phyloP scores from a whole-genome alignment of 1,140 invertebrate genomes.

The Apis mellifera region DNA sequence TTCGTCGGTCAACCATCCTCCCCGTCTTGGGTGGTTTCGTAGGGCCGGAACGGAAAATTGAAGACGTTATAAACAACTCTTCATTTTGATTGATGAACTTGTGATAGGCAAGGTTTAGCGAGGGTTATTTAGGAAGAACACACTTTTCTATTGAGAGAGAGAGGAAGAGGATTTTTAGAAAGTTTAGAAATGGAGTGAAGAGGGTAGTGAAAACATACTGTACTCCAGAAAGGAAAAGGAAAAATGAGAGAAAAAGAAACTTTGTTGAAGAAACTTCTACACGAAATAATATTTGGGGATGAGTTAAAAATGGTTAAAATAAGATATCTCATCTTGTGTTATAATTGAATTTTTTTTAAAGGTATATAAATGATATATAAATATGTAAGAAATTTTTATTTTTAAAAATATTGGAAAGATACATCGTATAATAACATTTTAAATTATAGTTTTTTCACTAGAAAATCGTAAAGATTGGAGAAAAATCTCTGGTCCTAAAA shows the following conservation, averaged over 20 bases:
- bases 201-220: too few species aligned
- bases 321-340: too few species aligned
- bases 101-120: neutral
- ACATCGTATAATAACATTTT: too few species aligned
- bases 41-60: neutral
- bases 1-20: neutral
- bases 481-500: too few species aligned
- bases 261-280: neutral
- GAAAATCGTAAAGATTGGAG: too few species aligned
- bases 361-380: too few species aligned
- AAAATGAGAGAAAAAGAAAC: too few species aligned
- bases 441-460: too few species aligned
- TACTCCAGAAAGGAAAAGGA: neutral
- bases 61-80: constrained; percentile 20
- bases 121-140: neutral
- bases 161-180: neutral
- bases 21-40: neutral
- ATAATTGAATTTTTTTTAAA: too few species aligned
- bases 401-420: too few species aligned
- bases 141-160: neutral
- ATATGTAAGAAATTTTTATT: too few species aligned
- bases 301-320: neutral
- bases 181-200: neutral
- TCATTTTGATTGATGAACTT: constrained; percentile 1
- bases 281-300: neutral